phyloP scores from a whole-genome alignment of 2,797 vertebrate species.

The Adelosebastes latens region DNA sequence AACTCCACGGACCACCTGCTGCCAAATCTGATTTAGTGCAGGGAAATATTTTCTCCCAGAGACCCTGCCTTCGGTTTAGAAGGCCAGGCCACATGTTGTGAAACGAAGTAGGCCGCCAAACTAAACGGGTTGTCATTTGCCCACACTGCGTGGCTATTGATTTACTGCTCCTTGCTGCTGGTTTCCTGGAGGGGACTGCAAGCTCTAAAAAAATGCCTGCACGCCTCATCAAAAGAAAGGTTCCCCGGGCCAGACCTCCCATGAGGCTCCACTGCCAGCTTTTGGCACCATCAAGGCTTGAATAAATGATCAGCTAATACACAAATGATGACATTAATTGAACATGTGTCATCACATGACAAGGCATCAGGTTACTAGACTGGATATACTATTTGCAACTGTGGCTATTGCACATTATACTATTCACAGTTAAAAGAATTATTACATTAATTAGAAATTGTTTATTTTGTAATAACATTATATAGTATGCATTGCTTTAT shows the following conservation, averaged over 20 bases:
- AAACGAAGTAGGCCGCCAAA: conserved; percentile 85
- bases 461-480: background rate
- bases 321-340: conserved; percentile 48
- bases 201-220: conserved; percentile 61
- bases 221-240: conserved; percentile 74
- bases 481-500: background rate
- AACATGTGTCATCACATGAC: conserved; percentile 28
- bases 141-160: conserved; percentile 84
- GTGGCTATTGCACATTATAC: background rate
- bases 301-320: conserved; percentile 60
- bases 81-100: conserved; percentile 83
- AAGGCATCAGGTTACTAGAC: background rate
- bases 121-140: conserved; percentile 86
- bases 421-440: background rate
- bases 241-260: conserved; percentile 70
- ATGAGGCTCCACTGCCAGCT: conserved; percentile 51
- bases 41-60: conserved; percentile 81
- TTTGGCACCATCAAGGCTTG: conserved; percentile 51
- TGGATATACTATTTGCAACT: background rate
- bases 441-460: conserved; percentile 4
- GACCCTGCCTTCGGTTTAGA: conserved; percentile 80
- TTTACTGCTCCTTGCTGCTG: conserved; percentile 83
- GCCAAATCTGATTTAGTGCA: conserved; percentile 85
- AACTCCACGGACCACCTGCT: conserved; percentile 77
- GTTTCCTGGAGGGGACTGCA: conserved; percentile 79